These are phyloP conservation scores for Poliocrania exsul DNA, from an alignment of 2,797 vertebrate species.

Conservation along the genomic window DNA sequence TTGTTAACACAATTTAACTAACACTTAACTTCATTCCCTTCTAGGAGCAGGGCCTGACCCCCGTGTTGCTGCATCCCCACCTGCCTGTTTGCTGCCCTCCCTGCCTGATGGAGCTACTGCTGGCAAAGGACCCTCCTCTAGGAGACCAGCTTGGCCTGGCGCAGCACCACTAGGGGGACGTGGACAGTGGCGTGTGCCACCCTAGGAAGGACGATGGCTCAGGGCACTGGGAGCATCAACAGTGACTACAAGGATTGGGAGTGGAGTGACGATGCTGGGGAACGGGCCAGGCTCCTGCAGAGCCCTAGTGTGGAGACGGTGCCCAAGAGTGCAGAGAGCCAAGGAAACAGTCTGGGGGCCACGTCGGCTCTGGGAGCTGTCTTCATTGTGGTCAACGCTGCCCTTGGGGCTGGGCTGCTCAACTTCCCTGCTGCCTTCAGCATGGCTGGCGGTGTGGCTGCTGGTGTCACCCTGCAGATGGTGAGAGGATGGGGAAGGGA, in stretches of 20 bases:
- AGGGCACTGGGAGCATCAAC: conserved; percentile 84
- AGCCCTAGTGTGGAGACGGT: conserved; percentile 87
- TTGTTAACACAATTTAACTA: neutral
- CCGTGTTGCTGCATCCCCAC: rapidly evolving
- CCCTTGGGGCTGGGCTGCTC: conserved; percentile 92
- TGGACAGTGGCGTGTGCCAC: neutral
- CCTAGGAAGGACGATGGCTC: conserved; percentile 53
- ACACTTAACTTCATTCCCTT: neutral
- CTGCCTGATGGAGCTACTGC: neutral
- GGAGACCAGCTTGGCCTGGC: rapidly evolving
- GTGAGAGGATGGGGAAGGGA: conserved; percentile 74
- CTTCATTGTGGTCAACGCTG: conserved; percentile 97
- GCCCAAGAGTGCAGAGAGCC: conserved; percentile 58
- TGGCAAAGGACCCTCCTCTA: neutral
- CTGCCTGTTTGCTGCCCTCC: neutral
- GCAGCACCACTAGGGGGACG: neutral
- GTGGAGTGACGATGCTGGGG: conserved; percentile 84
- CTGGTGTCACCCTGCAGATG: conserved; percentile 89
- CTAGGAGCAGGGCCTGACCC: neutral
- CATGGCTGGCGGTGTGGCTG: conserved; percentile 89
- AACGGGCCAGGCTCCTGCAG: conserved; percentile 89
- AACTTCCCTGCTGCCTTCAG: conserved; percentile 96
- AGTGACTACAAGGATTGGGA: conserved; percentile 84
- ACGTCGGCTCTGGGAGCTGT: conserved; percentile 86
- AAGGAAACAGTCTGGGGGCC: conserved; percentile 15